Base-by-base conservation (phyloP, 2,888 invertebrate genomes). In the Cerastoderma edule region DNA sequence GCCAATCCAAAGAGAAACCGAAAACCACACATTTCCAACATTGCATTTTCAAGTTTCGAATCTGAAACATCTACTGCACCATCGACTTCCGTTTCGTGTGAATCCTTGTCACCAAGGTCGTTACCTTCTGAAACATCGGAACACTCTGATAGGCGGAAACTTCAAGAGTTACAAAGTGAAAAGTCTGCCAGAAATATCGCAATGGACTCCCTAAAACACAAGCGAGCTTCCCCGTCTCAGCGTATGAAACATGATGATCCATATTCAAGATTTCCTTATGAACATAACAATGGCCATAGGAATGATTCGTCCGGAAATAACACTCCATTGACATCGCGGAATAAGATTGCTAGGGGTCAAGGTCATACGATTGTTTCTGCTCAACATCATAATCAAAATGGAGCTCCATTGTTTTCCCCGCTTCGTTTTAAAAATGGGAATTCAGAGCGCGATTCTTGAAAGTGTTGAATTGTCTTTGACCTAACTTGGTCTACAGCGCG, bases 181-280 rank as follows among this genome's bases (percentile, higher is more conserved):
- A 80, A 67, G 35, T 65, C 72, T 48, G 39, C 46, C 1, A 72
- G 75, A 53, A 81, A 78, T 67, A 75, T 81, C 46, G 81, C 81
- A 48, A 65, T 81, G 39, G 75, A 65, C 22, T 81, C 81, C 2
- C 64, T 81, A 0, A 75, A 60, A 39, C n/a, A n/a, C n/a, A n/a
- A n/a, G n/a, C 35, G 60, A 10, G 1, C 56, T 56, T 35, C 22
- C 10, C 28, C 60, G 39, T 24, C n/a, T n/a, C n/a, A n/a, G n/a
- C n/a, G n/a, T n/a, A n/a, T n/a, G n/a, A n/a, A n/a, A n/a, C n/a
- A n/a, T n/a, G n/a, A n/a, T 33, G 65, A 50, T n/a, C 13, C 16
- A 13, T 27, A 33, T 50, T 50, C 50, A 2, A 27, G 50, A 1
- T 1, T 50, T 10, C 3, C 22, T 27, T 24, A 10, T 50, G 22